Base-by-base conservation (phyloP, 2,797 vertebrate species). In the Epinephelus coioides region DNA sequence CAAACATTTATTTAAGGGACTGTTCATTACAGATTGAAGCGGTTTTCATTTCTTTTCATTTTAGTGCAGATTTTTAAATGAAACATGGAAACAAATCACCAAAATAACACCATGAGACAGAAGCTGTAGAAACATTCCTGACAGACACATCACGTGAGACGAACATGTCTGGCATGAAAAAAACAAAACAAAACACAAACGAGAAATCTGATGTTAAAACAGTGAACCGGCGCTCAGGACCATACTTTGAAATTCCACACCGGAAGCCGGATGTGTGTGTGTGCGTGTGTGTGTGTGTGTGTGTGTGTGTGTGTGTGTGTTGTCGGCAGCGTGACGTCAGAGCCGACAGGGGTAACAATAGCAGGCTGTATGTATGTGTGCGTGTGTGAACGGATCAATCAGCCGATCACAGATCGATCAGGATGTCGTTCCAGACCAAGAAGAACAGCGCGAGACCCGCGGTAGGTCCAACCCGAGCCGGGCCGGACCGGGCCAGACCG, bases 351-450 rank as follows among this genome's bases (percentile, higher is more conserved):
- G 19, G 38, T 53, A 89, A 89, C 86, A 91, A 87, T 75, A 86
- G 85, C 65, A 2, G 65, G 2, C 6, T 34, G 64, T 0, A 46
- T 38, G 61, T 7, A 66, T 21, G 62, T 34, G 63, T 4, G 56
- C 18, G 50, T 27, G 27, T 44, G 13, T 34, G 68, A 40, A 18
- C 25, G 43, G 54, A 85, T 85, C 78, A 53, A 77, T 84, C 61
- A 66, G 62, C 68, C 56, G 76, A 74, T 83, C 54, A 27, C 49
- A 17, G 63, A 85, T 78, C 76, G 27, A 81, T 81, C 77, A 75
- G 47, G 56, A 93, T 92, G 91, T 74, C 89, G 3, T 92, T 90
- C 73, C 87, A 82, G 79, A 54, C 63, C 76, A 92, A 91, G 86
- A 92, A 91, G 78, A 90, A 64, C 89, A 72, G 73, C 59, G 27